A percentile compares a stretch with the other conserved stretches of the same genome.
Evolutionary conservation across 2,113 vertebrate species (phyloP).

Genomic region (Mormoops blainvillei): DNA sequence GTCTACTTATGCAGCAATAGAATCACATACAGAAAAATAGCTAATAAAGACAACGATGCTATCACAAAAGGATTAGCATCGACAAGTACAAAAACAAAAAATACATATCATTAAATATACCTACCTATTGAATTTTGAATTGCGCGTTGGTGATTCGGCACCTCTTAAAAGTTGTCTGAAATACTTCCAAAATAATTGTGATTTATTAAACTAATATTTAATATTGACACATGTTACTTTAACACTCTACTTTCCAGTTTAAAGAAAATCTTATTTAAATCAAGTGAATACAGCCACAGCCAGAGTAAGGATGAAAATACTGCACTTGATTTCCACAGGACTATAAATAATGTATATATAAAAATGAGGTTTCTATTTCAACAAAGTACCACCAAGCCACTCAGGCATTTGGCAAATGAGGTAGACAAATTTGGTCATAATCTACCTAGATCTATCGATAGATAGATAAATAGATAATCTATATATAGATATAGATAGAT

Average conservation of each 20-base stretch:
- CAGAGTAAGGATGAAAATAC: slow-evolving; percentile 12
- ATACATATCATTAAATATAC: slow-evolving; percentile 44
- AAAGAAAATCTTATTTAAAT: slow-evolving; percentile 43
- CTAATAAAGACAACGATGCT: not conserved
- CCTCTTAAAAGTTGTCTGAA: slow-evolving; percentile 94
- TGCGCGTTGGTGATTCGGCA: slow-evolving; percentile 90
- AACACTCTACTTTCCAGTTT: not conserved
- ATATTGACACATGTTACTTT: not conserved
- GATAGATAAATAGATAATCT: too few species aligned
- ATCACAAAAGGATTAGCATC: not conserved
- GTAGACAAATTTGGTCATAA: not conserved
- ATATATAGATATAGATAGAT: too few species aligned
- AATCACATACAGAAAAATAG: not conserved
- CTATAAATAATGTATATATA: not conserved
- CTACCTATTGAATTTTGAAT: slow-evolving; percentile 89
- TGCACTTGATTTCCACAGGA: not conserved
- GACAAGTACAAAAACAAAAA: slow-evolving; percentile 7
- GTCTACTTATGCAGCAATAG: not conserved
- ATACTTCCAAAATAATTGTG: slow-evolving; percentile 84
- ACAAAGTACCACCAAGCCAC: not conserved
- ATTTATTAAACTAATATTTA: slow-evolving; percentile 38
- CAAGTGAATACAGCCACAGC: not conserved
- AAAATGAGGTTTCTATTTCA: not conserved
- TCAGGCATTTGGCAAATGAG: not conserved
- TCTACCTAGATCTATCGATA: too few species aligned